Conservation (phyloP, 2,888 invertebrate species). For the Empis stercorea region DNA sequence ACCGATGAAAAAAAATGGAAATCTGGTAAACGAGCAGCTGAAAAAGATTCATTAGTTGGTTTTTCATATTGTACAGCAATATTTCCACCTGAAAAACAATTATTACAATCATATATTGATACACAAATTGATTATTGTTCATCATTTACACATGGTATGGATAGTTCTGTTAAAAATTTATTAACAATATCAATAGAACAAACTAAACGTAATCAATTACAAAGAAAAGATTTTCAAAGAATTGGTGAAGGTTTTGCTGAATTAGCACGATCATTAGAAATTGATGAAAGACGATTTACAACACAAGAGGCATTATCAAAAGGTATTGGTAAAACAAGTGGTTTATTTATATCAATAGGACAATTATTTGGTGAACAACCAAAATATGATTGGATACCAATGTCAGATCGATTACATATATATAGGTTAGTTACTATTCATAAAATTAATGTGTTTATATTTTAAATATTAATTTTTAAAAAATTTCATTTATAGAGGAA, state of each 20-base stretch:
- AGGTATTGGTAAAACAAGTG: constrained; percentile 75
- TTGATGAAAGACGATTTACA: constrained; percentile 53
- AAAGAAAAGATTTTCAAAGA: constrained; percentile 70
- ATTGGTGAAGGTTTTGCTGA: constrained; percentile 77
- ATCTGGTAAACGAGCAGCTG: constrained; percentile 86
- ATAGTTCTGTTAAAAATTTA: constrained; percentile 73
- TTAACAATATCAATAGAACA: constrained; percentile 71
- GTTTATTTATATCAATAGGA: constrained; percentile 80
- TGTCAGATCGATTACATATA: constrained; percentile 82
- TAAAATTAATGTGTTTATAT: no score
- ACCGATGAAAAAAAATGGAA: constrained; percentile 98
- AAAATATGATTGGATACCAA: constrained; percentile 77
- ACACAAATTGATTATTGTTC: constrained; percentile 71
- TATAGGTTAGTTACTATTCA: constrained; percentile 57
- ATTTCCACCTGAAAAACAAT: constrained; percentile 66
- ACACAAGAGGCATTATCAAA: constrained; percentile 56
- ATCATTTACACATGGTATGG: constrained; percentile 73
- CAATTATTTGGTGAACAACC: constrained; percentile 83
- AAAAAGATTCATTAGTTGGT: constrained; percentile 82
- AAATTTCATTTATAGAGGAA: constrained; percentile 45
- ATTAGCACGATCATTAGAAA: constrained; percentile 70
- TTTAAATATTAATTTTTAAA: background rate
- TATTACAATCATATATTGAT: constrained; percentile 63
- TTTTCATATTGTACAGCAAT: constrained; percentile 85
- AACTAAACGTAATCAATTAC: constrained; percentile 67